A percentile compares a stretch with the other conserved stretches of the same genome.
These are phyloP conservation scores for Lithophane semibrunnea DNA, from an alignment of 2,888 invertebrate species.

Conservation along the genomic window DNA sequence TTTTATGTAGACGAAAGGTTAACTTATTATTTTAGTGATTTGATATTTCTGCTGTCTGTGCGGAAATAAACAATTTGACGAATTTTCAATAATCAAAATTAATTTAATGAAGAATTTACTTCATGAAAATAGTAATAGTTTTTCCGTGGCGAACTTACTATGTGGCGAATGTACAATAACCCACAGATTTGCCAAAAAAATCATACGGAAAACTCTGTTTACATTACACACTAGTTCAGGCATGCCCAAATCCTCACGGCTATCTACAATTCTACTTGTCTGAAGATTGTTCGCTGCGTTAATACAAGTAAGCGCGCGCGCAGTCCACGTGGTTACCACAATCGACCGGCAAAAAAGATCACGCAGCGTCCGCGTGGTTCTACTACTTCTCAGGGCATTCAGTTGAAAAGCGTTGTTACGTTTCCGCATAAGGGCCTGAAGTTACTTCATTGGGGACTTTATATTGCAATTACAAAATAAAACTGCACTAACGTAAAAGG, in stretches of 20 bases:
- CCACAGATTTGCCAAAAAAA: too few relatives aligned
- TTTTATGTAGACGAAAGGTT: too few relatives aligned
- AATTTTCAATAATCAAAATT: too few relatives aligned
- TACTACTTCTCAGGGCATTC: constrained; percentile 9
- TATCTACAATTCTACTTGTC: neutral
- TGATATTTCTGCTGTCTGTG: too few relatives aligned
- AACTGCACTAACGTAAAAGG: neutral
- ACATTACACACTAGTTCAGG: neutral
- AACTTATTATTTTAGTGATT: too few relatives aligned
- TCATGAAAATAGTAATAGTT: too few relatives aligned
- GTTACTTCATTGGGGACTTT: neutral
- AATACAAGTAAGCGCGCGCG: constrained; percentile 14
- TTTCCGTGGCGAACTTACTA: too few relatives aligned
- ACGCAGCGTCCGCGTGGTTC: constrained; percentile 23
- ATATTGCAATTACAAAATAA: neutral
- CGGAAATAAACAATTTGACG: too few relatives aligned
- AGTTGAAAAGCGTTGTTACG: constrained; percentile 1
- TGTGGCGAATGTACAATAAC: too few relatives aligned
- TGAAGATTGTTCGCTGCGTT: constrained; percentile 3
- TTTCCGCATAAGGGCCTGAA: neutral
- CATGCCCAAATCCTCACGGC: neutral
- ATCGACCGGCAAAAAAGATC: constrained; percentile 30
- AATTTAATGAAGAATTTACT: too few relatives aligned
- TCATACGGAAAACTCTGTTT: neutral
- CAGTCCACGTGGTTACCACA: constrained; percentile 19